Evolutionary conservation across 2,888 invertebrate genomes (phyloP).

Genomic region (Nasonovia ribisnigri): DNA sequence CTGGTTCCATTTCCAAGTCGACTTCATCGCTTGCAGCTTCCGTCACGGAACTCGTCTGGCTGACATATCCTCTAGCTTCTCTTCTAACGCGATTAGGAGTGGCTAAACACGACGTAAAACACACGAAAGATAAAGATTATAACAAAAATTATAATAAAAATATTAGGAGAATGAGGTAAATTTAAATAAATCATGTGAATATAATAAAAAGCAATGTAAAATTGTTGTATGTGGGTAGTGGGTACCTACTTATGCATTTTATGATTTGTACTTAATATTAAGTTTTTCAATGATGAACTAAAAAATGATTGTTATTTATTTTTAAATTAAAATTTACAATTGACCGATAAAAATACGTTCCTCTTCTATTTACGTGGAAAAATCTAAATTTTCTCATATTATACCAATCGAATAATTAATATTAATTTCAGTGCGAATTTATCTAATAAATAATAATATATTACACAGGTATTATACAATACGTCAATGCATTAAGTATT

Average conservation of each 20-base stretch:
- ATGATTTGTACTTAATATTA: not conserved
- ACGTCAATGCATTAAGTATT: not conserved
- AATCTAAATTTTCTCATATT: not conserved
- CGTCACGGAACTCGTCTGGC: slow-evolving; percentile 78
- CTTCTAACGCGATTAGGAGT: slow-evolving; percentile 72
- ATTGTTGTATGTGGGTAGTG: not conserved
- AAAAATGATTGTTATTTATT: not conserved
- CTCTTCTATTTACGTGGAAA: not conserved
- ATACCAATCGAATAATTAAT: not conserved
- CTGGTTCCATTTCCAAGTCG: slow-evolving; percentile 76
- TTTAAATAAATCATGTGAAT: not conserved
- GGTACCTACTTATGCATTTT: not conserved
- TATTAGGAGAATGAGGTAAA: not conserved
- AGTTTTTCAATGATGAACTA: not conserved
- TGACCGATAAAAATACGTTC: not conserved
- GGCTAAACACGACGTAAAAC: not conserved
- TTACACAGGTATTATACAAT: not conserved
- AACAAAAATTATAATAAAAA: not conserved
- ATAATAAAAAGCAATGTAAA: not conserved
- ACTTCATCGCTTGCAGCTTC: slow-evolving; percentile 80
- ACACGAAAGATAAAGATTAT: not conserved
- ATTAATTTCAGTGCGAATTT: not conserved
- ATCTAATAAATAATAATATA: not conserved
- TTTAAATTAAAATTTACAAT: not conserved
- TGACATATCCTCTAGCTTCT: slow-evolving; percentile 72